Evolutionary conservation across 2,113 vertebrate genomes (phyloP), one percentile per base, ranked within the genome.

Genomic region (Trichechus manatus): DNA sequence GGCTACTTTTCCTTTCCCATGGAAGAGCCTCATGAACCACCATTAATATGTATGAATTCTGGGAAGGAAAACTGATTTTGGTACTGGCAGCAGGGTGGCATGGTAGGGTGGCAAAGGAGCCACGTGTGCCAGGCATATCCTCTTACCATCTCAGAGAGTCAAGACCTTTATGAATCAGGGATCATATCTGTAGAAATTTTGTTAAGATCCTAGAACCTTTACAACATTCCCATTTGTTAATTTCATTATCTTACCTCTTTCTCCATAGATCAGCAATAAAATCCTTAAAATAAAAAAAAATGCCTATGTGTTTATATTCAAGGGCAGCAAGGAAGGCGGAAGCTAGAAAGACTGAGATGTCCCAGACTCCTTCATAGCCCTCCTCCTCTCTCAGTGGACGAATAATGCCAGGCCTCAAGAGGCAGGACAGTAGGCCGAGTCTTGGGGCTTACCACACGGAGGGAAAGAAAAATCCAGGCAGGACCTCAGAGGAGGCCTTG

Each of bases 191-290:
- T 42, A 86, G 89, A 75, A 8, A 10, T 68, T 80, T 63, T 63
- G 59, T 61, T 90, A 89, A 89, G 68, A 80, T 44, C 74, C 36
- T 20, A 83, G 47, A 78, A 68, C 15, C 8, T 14, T 53, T 59
- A 50, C 14, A 66, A 74, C 50, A 85, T 53, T 22, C 39, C 2
- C 29, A 39, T 61, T 64, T 39, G 47, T 47, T 92, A 47, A 84
- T 75, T 87, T 94, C 75, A 78, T 72, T 93, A 92, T 56, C 29
- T 36, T 47, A 9, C 64, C 29, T 89, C 61, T 66, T 96, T 81
- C 47, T 23, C 33, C 47, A 20, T 14, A 94, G 9, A 53, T 79
- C 23, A 61, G 31, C 25, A 82, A 75, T 74, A 72, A 87, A 95
- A 84, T 17, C 10, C 82, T 94, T 68, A 31, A 75, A 47, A 56